Evolutionary conservation across 2,113 vertebrate genomes (phyloP), one percentile per base, ranked within the genome.

Genomic region (Coptodon bakossiorum): DNA sequence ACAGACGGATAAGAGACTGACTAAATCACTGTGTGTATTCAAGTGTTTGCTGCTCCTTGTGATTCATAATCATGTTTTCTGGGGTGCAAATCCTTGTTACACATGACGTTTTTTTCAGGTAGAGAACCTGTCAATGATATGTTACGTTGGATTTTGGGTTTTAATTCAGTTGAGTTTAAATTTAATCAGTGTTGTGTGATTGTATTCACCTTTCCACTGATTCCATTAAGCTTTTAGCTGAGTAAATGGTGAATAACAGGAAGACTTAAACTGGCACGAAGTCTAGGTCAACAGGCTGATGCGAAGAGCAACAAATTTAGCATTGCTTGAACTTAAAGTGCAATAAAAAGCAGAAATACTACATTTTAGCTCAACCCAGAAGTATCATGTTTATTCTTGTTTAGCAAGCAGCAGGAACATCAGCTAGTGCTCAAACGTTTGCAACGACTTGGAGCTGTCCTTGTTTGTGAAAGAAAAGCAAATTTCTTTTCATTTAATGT

Each of bases 11-110:
- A 14, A 89, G 83, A 86, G 76, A 88, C 85, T 71, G 78, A 86
- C 12, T 79, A 80, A 88, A 86, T 87, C 91, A 91, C 91, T 92
- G 89, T 92, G 91, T 91, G 91, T 81, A 43, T 86, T 66, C 19
- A 48, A 81, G 71, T 66, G 7, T 88, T 82, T 54, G 40, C 63
- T 89, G 83, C 81, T 88, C 73, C 24, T 78, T 66, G 88, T 83
- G 22, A 66, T 80, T 61, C 34, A 66, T 73, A 43, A 89, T 86
- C 86, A 86, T 90, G 88, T 73, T 29, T 68, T 27, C 36, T 81
- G 43, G 29, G 5, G 50, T 68, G 36, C 14, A 9, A 12, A 57
- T 71, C 7, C 19, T 9, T 9, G 14, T 82, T 12, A 14, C 29
- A 11, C 59, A 6, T n/a, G n/a, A 14, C 22, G 6, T 53, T 29